These are phyloP conservation scores for Nanger granti DNA, from an alignment of 2,113 vertebrate species.

Conservation along the genomic window DNA sequence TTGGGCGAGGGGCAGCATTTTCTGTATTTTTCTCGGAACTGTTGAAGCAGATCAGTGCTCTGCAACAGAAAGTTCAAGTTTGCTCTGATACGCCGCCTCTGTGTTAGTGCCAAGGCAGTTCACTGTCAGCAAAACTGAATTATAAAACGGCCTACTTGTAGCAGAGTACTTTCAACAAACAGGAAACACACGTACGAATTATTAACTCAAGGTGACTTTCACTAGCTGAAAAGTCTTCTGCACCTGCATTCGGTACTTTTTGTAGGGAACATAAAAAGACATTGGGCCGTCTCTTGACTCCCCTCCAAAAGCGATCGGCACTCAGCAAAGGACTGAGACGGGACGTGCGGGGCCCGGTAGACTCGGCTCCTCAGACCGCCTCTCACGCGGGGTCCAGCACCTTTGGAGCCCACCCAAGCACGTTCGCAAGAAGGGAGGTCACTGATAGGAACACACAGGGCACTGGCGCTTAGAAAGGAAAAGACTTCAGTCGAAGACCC, in stretches of 20 bases:
- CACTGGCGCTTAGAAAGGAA: background rate
- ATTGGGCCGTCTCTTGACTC: background rate
- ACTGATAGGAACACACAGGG: rapidly evolving
- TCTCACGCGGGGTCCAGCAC: rapidly evolving
- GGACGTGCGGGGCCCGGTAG: rapidly evolving
- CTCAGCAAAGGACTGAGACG: background rate
- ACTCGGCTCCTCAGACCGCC: background rate
- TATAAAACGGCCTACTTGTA: background rate
- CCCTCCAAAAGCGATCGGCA: background rate
- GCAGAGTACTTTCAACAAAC: background rate
- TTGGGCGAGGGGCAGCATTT: background rate
- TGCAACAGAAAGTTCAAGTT: background rate
- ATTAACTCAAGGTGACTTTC: background rate
- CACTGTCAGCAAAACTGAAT: background rate
- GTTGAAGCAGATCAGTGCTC: background rate
- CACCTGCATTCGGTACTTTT: background rate
- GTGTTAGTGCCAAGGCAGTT: background rate
- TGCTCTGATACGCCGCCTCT: background rate
- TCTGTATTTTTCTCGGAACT: background rate
- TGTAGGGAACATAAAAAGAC: background rate
- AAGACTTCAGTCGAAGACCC: background rate
- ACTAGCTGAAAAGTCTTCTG: background rate
- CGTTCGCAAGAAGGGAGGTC: background rate
- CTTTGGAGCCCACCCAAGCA: rapidly evolving
- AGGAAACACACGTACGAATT: background rate